Conservation (phyloP, 2,888 invertebrate species). For the Ornithoptera priamus region DNA sequence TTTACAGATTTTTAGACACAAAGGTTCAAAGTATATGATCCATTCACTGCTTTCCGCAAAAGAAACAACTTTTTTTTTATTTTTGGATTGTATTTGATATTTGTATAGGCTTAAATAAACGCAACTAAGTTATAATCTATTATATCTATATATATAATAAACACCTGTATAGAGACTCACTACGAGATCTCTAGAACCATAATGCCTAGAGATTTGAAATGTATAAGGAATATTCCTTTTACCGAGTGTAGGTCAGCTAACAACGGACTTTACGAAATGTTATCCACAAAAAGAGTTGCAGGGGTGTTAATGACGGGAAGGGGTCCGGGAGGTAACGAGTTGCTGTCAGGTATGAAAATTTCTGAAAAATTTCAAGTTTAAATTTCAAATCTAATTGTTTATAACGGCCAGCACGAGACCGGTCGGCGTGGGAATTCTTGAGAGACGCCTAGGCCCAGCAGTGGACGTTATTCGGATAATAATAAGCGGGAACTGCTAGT, state of each 20-base stretch:
- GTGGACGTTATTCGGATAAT: too few relatives aligned
- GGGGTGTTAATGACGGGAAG: too few relatives aligned
- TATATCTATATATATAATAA: neutral
- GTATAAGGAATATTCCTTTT: too few relatives aligned
- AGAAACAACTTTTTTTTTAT: conserved; percentile 16
- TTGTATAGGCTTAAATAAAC: neutral
- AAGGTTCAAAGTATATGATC: conserved; percentile 24
- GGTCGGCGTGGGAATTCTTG: too few relatives aligned
- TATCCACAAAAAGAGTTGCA: neutral
- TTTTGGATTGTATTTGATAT: conserved; percentile 1
- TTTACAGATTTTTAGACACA: conserved; percentile 18
- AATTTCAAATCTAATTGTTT: too few relatives aligned
- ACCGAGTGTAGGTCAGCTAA: neutral
- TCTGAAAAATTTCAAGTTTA: too few relatives aligned
- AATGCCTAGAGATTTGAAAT: too few relatives aligned
- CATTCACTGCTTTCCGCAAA: conserved; percentile 19
- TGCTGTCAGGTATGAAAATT: too few relatives aligned
- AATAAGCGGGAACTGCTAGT: too few relatives aligned
- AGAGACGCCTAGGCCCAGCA: too few relatives aligned
- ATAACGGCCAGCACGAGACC: too few relatives aligned
- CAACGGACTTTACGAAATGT: neutral
- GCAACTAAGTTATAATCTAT: neutral
- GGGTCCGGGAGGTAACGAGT: too few relatives aligned
- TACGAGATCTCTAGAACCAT: neutral
- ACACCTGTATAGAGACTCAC: neutral